Evolutionary conservation across 2,113 vertebrate genomes (phyloP).

Genomic region (Sarotherodon lohbergeri): DNA sequence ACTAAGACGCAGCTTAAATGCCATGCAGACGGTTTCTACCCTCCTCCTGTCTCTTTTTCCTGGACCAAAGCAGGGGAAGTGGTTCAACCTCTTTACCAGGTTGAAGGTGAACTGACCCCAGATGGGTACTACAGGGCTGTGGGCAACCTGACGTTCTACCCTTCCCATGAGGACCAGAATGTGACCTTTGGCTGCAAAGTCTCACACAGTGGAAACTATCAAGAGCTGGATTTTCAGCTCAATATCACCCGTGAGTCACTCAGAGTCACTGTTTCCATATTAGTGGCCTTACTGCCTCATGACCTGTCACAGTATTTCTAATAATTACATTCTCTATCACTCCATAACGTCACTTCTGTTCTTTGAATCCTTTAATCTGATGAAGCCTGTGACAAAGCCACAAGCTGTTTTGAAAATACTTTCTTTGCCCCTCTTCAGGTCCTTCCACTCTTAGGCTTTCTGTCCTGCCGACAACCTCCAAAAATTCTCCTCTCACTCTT

Average conservation of each 20-base stretch:
- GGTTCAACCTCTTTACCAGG: slow-evolving; percentile 6
- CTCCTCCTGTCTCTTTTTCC: slow-evolving; percentile 66
- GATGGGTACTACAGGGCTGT: slow-evolving; percentile 57
- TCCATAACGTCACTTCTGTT: background rate
- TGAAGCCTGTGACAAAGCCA: background rate
- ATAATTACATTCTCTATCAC: background rate
- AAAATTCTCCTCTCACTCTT: slow-evolving; percentile 58
- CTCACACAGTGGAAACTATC: slow-evolving; percentile 40
- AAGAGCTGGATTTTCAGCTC: slow-evolving; percentile 51
- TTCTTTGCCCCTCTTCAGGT: slow-evolving; percentile 30
- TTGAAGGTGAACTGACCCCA: slow-evolving; percentile 27
- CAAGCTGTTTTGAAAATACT: background rate
- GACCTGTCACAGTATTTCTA: background rate
- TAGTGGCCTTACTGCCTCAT: background rate
- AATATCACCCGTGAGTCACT: slow-evolving; percentile 64
- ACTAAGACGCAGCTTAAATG: slow-evolving; percentile 53
- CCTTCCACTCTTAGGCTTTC: slow-evolving; percentile 58
- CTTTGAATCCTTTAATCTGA: background rate
- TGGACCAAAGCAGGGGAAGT: slow-evolving; percentile 62
- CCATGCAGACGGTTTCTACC: slow-evolving; percentile 60
- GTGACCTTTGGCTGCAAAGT: slow-evolving; percentile 67
- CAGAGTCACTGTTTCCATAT: background rate
- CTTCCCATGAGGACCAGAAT: slow-evolving; percentile 61
- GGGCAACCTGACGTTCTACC: slow-evolving; percentile 55
- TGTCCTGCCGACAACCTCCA: slow-evolving; percentile 16